Conservation (phyloP, 2,888 invertebrate genomes). For the Monopis laevigella region DNA sequence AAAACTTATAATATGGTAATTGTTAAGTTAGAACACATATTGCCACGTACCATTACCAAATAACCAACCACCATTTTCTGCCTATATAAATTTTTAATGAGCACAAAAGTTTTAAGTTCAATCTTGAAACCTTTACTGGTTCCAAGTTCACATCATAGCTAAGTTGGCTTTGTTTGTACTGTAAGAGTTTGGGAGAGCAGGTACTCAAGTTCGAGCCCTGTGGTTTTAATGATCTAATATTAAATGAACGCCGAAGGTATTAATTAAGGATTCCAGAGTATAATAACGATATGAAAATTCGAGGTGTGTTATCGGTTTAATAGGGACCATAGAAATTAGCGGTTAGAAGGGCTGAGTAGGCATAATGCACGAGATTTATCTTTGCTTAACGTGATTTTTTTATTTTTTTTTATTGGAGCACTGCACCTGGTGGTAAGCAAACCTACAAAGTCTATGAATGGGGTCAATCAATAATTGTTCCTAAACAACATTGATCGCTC, state of each 20-base stretch:
- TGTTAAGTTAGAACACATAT: neutral
- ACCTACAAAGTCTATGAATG: too few relatives aligned
- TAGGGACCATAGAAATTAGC: too few relatives aligned
- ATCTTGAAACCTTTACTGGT: slow-evolving; percentile 33
- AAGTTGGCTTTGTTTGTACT: slow-evolving; percentile 61
- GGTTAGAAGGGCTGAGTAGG: too few relatives aligned
- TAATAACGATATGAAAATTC: slow-evolving; percentile 48
- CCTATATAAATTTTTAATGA: slow-evolving; percentile 59
- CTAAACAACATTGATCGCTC: too few relatives aligned
- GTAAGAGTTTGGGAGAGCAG: slow-evolving; percentile 49
- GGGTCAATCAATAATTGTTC: too few relatives aligned
- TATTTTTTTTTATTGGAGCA: too few relatives aligned
- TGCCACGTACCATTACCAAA: neutral
- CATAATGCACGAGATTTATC: too few relatives aligned
- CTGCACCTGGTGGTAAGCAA: too few relatives aligned
- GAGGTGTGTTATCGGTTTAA: slow-evolving; percentile 24
- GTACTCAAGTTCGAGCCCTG: slow-evolving; percentile 61
- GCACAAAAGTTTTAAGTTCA: slow-evolving; percentile 50
- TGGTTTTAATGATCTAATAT: slow-evolving; percentile 67
- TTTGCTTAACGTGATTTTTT: too few relatives aligned
- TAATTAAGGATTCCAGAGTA: slow-evolving; percentile 59
- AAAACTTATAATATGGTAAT: neutral
- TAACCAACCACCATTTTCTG: slow-evolving; percentile 36
- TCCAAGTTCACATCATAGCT: slow-evolving; percentile 45
- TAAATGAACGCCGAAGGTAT: slow-evolving; percentile 59